Base-by-base conservation (phyloP, 1,140 invertebrate species). In the Drosophila sulfurigaster region DNA sequence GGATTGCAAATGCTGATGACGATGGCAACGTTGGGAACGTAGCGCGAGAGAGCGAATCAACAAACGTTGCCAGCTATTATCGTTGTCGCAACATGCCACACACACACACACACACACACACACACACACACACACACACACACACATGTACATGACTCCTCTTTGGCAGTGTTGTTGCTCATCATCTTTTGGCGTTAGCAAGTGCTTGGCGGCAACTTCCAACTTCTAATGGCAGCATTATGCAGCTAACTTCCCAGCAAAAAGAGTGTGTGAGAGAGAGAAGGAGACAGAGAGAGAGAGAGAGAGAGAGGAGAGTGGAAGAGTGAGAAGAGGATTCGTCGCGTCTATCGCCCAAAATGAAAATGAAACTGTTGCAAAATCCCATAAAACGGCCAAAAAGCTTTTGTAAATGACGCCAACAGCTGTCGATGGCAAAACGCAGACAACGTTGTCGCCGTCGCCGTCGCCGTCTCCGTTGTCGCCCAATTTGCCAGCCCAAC, bases 161-260 rank as follows among this genome's bases (percentile, higher is more conserved):
- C 20, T 25, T 25, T 25, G 20, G 38, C 20, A 70, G 59, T 82
- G 62, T 76, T 79, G 70, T 70, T 78, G 82, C 79, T 94, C 98
- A 67, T 99, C 98, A 49, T 99, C 98, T 4, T 97, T 99, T 90
- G 99, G 98, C 93, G 98, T 98, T 93, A 87, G 82, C 82, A 88
- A 87, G 82, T 87, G 82, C 82, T 87, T 88, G 82, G 72, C 77
- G 82, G 83, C 82, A 86, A 86, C 82, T 86, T 86, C 76, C 82
- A 87, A 88, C 82, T 87, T 87, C 82, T 87, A 87, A 87, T 87
- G 79, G 83, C 83, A 64, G 83, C 82, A 87, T 87, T 87, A 87
- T 87, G 83, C 79, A 65, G 66, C 57, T 25, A 59, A 35, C 30
- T 43, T 38, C 3, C 41, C 13, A 15, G 16, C 16, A 28, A 6